Conservation (phyloP, 1,140 invertebrate genomes). For the Drusus annulatus region DNA sequence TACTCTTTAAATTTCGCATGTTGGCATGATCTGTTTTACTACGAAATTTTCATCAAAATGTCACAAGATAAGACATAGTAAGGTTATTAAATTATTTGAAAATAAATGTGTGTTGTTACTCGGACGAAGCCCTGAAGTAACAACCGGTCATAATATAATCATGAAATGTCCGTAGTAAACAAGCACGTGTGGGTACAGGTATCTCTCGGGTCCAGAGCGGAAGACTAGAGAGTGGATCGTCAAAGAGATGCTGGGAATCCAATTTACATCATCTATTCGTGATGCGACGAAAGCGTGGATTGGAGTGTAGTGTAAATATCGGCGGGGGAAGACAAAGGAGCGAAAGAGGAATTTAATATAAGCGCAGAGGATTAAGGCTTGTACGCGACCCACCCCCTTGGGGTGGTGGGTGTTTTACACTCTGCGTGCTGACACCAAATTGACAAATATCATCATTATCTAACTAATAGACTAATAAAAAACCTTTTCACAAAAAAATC, state of each 20-base stretch:
- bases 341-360: conserved; percentile 6
- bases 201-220: not conserved
- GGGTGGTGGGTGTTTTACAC: not conserved
- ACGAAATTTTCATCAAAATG: too few relatives aligned
- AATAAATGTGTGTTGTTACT: too few relatives aligned
- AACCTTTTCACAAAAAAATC: not conserved
- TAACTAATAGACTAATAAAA: not conserved
- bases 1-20: too few relatives aligned
- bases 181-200: not conserved
- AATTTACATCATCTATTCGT: conserved; percentile 9
- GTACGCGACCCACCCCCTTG: not conserved
- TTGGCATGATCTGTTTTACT: too few relatives aligned
- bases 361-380: not conserved
- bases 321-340: not conserved
- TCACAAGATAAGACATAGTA: too few relatives aligned
- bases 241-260: conserved; percentile 5
- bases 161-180: not conserved
- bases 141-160: not conserved
- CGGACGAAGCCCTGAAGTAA: not conserved
- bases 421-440: not conserved
- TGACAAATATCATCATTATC: not conserved
- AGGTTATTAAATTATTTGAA: too few relatives aligned
- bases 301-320: conserved; percentile 6
- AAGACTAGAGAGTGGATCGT: not conserved
- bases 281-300: conserved; percentile 1